These are phyloP conservation scores for Drosophila pandora DNA, from an alignment of 1,140 invertebrate species.

Conservation along the genomic window DNA sequence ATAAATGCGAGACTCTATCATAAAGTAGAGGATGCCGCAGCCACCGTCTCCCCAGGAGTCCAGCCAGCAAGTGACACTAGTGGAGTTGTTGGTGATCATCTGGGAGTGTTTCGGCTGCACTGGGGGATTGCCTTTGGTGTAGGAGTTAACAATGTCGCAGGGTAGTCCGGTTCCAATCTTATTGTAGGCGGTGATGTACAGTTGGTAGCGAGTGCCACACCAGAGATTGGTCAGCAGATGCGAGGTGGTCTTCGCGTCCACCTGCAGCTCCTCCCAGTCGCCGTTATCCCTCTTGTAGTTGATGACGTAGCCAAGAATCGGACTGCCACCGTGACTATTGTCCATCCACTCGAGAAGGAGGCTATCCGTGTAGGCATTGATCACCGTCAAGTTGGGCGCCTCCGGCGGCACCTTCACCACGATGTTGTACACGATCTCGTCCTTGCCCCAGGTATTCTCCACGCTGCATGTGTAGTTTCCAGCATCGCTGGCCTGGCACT, in stretches of 20 bases:
- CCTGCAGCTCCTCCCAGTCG: conserved; percentile 94
- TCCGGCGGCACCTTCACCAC: conserved; percentile 89
- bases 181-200: conserved; percentile 95
- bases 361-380: conserved; percentile 89
- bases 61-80: conserved; percentile 94
- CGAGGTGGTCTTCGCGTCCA: conserved; percentile 90
- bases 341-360: conserved; percentile 88
- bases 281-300: conserved; percentile 95
- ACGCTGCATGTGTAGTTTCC: conserved; percentile 96
- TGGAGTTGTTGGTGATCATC: conserved; percentile 94
- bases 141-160: conserved; percentile 92
- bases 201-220: conserved; percentile 94
- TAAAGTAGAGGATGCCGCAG: conserved; percentile 94
- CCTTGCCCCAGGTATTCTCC: conserved; percentile 92
- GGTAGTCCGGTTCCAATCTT: conserved; percentile 94
- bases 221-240: conserved; percentile 91
- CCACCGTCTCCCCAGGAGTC: conserved; percentile 95
- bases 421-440: conserved; percentile 91
- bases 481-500: conserved; percentile 89
- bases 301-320: conserved; percentile 91
- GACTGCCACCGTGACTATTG: conserved; percentile 89
- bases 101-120: conserved; percentile 92
- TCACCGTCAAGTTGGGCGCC: conserved; percentile 87
- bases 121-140: conserved; percentile 92
- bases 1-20: conserved; percentile 88